phyloP scores from a whole-genome alignment of 2,113 vertebrate species.

The Ammodytes dubius region DNA sequence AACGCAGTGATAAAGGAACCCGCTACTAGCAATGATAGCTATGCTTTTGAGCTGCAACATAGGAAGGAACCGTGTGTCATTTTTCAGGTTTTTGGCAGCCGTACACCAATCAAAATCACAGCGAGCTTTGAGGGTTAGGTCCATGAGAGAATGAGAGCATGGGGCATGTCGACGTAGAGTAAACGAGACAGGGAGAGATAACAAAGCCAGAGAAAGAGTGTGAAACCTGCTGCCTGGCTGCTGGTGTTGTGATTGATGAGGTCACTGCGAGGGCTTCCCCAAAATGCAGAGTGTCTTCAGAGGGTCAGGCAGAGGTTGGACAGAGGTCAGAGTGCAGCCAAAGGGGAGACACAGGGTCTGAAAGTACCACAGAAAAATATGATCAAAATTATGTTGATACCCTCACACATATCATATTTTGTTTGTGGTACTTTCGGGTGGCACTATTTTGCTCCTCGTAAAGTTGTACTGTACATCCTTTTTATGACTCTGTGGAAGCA shows the following conservation, averaged over 20 bases:
- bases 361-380: slow-evolving; percentile 10
- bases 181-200: slow-evolving; percentile 35
- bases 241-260: slow-evolving; percentile 83
- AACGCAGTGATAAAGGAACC: slow-evolving; percentile 17
- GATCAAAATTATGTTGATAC: background rate
- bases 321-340: slow-evolving; percentile 77
- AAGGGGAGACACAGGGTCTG: slow-evolving; percentile 60
- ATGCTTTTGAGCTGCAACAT: slow-evolving; percentile 11
- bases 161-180: slow-evolving; percentile 31
- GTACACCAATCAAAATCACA: slow-evolving; percentile 14
- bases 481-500: too few species aligned
- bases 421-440: too few species aligned
- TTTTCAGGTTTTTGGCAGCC: slow-evolving; percentile 49
- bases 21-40: background rate
- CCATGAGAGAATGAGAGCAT: slow-evolving; percentile 35
- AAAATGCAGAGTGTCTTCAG: slow-evolving; percentile 69
- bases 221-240: slow-evolving; percentile 74
- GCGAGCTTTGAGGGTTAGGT: slow-evolving; percentile 11
- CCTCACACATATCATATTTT: too few species aligned
- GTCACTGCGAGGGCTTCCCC: slow-evolving; percentile 80
- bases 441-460: background rate
- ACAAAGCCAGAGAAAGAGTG: slow-evolving; percentile 68
- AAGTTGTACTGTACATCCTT: background rate
- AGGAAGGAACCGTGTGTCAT: background rate
- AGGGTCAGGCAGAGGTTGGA: slow-evolving; percentile 78